These are phyloP conservation scores for Anguilla rostrata DNA, from an alignment of 2,113 vertebrate genomes.

Conservation along the genomic window DNA sequence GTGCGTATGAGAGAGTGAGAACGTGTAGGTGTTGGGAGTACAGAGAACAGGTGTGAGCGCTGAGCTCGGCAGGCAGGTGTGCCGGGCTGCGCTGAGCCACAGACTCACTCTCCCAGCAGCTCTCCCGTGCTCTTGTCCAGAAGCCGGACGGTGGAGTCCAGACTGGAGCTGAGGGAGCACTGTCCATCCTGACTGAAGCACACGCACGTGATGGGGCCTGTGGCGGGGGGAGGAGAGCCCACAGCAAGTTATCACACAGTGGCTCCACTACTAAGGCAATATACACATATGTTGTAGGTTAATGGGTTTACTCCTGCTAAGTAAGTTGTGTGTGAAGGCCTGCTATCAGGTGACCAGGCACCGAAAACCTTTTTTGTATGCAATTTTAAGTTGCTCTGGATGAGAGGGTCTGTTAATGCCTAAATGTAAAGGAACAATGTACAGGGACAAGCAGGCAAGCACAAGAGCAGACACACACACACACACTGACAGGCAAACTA, in stretches of 20 bases:
- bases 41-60: too few relatives aligned
- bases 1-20: too few relatives aligned
- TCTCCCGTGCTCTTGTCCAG: conserved; percentile 91
- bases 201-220: conserved; percentile 91
- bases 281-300: too few relatives aligned
- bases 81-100: background rate
- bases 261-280: too few relatives aligned
- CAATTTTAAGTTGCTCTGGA: too few relatives aligned
- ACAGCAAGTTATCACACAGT: background rate
- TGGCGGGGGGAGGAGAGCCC: background rate
- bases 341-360: too few relatives aligned
- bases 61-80: background rate
- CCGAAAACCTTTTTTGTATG: too few relatives aligned
- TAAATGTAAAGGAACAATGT: too few relatives aligned
- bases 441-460: conserved; percentile 18
- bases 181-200: conserved; percentile 90
- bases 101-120: conserved; percentile 86
- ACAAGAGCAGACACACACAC: conserved; percentile 17
- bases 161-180: conserved; percentile 78
- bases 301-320: too few relatives aligned
- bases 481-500: background rate
- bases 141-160: conserved; percentile 83
- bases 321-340: too few relatives aligned
- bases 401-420: too few relatives aligned
- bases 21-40: too few relatives aligned